Evolutionary conservation across 1,140 invertebrate genomes (phyloP), one percentile per base, ranked within the genome.

Genomic region (Gryllus bimaculatus): DNA sequence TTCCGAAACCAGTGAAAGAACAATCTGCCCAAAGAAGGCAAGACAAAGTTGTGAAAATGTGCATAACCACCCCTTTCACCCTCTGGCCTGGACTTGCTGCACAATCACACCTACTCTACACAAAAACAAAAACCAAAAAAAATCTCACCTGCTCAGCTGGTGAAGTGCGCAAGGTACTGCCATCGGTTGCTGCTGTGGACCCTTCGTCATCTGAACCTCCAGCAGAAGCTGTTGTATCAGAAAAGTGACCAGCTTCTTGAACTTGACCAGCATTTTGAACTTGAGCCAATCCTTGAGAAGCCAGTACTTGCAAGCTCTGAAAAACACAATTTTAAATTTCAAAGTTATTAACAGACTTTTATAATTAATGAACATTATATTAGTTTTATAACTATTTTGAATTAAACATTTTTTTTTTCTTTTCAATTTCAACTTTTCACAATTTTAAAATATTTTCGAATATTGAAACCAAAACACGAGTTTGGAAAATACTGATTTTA

Each of bases 171-270:
- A 97, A 87, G 3, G 95, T 96, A 75, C 94, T 96, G 48, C 95
- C 95, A 86, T 97, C 96, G 7, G 95, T 97, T 8, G 95, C 96
- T 49, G 95, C 95, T 77, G 95, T 97, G 80, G 94, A 96, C n/a
- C 93, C 93, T 87, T 98, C 97, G 85, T 98, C 96, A 86, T 98
- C 96, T 66, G 95, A 96, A 5, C 94, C 94, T 47, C 91, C 93
- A 21, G 93, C 93, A 10, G 94, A 95, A 8, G 93, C 93, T 20
- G 93, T 94, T 0, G 93, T 94, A 81, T 94, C 93, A 26, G 92
- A 93, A 82, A 90, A 92, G 85, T 92, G 91, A 7, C 91, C 90
- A 18, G 86, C 83, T 81, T 88, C 88, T 84, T 48, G 79, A 21
- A 81, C 83, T 78, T 81, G 81, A 48, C n/a, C 79, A 10, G 80